Percentiles rank a stretch among this genome's conserved stretches.
These are phyloP conservation scores for Raphicerus campestris DNA, from an alignment of 2,113 vertebrate species.

Conservation along the genomic window DNA sequence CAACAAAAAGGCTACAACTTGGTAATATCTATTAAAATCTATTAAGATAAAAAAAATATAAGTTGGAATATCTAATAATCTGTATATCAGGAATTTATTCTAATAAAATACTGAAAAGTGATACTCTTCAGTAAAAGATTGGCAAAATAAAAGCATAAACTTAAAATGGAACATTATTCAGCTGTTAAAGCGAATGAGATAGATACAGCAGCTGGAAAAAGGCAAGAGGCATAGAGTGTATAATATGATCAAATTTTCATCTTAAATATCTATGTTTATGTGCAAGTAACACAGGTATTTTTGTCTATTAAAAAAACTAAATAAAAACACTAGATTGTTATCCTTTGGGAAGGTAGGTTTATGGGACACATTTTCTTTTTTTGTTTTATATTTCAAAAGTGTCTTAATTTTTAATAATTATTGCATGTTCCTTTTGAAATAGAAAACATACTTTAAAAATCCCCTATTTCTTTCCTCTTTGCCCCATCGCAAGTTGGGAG, in stretches of 20 bases:
- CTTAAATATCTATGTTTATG: background rate
- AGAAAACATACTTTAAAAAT: background rate
- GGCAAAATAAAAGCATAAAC: constrained; percentile 6
- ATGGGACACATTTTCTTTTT: constrained; percentile 23
- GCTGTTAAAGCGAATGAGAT: constrained; percentile 22
- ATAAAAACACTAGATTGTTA: constrained; percentile 4
- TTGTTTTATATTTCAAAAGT: constrained; percentile 29
- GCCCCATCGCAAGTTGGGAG: background rate
- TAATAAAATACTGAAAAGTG: background rate
- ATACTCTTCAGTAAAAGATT: background rate
- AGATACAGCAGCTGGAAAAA: background rate
- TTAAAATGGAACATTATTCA: background rate
- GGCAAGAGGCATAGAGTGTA: background rate
- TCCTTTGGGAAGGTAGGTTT: background rate
- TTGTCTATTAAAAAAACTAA: constrained; percentile 15
- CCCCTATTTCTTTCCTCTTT: background rate
- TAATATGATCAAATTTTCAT: background rate
- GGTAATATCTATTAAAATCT: constrained; percentile 21
- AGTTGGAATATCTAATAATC: background rate
- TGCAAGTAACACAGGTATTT: background rate
- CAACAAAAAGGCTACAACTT: constrained; percentile 10
- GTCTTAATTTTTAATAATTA: constrained; percentile 40
- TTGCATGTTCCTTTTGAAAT: constrained; percentile 21
- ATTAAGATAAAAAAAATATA: constrained; percentile 19
- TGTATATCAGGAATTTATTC: background rate